These are phyloP conservation scores for Ptychochromis oligacanthus DNA, from an alignment of 2,113 vertebrate species.

Conservation along the genomic window DNA sequence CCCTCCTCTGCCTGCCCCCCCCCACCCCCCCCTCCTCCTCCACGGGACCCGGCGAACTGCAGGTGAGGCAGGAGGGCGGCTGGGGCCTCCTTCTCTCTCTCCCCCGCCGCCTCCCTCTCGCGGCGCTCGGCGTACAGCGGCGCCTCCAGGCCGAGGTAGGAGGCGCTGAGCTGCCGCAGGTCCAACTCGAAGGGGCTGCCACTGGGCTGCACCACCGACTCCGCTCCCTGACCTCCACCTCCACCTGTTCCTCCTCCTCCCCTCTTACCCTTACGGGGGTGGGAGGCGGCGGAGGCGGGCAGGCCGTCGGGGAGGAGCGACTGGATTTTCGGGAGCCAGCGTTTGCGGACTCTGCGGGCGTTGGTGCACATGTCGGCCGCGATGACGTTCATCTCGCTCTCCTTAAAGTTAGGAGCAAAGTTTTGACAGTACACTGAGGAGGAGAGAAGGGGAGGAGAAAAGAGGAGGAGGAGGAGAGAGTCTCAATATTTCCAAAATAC, in stretches of 20 bases:
- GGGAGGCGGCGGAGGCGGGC: slow-evolving; percentile 24
- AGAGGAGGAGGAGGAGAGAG: neutral
- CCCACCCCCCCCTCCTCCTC: neutral
- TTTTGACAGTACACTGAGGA: slow-evolving; percentile 73
- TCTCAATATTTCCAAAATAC: neutral
- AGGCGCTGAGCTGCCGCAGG: slow-evolving; percentile 59
- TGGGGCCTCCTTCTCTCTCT: slow-evolving; percentile 45
- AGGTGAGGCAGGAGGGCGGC: slow-evolving; percentile 57
- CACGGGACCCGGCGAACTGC: slow-evolving; percentile 59
- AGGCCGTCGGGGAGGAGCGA: slow-evolving; percentile 62
- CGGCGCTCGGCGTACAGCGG: slow-evolving; percentile 31
- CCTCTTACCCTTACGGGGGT: slow-evolving; percentile 56
- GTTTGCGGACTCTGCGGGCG: slow-evolving; percentile 68
- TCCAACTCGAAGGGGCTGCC: slow-evolving; percentile 57
- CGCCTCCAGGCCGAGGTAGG: slow-evolving; percentile 61
- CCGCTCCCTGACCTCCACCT: slow-evolving; percentile 34
- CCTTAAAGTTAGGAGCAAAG: slow-evolving; percentile 75
- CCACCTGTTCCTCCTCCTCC: slow-evolving; percentile 26
- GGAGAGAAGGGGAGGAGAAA: neutral
- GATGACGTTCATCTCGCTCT: slow-evolving; percentile 75
- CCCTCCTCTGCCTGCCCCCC: slow-evolving; percentile 45
- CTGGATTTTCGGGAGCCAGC: slow-evolving; percentile 74
- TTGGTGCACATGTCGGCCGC: slow-evolving; percentile 75
- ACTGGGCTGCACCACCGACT: neutral
- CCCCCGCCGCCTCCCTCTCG: slow-evolving; percentile 36